Base-by-base conservation (phyloP, 2,113 vertebrate genomes). In the Lophius piscatorius region DNA sequence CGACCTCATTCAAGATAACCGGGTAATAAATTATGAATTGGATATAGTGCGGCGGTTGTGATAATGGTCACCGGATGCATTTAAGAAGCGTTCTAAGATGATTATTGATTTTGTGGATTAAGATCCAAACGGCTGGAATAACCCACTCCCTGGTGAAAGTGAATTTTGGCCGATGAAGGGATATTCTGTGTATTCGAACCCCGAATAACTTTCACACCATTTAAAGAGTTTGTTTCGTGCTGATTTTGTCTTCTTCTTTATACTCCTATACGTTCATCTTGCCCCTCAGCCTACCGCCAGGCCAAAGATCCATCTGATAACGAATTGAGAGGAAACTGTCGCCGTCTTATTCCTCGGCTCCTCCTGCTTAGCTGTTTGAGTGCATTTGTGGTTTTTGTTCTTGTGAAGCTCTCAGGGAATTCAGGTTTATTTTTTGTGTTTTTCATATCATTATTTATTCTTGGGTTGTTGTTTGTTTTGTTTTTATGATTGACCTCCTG, bases 391-490 rank as follows among this genome's bases (percentile, higher is more conserved):
- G 20, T 55, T 50, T 51, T 49, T n/a, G 0, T 7, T 52, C 11
- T 28, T 7, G 8, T 44, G 21, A 63, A 74, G 69, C 56, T 74
- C 49, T 80, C 67, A 9, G 4, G n/a, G 14, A 39, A 48, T 18
- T 28, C 9, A 9, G 20, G 18, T 21, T 20, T 41, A 8, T 8
- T 21, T 17, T 46, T 23, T 71, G 35, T 56, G 3, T 52, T 1
- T 74, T 44, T 70, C 13, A 24, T 76, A 1, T 10, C 48, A 12
- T 20, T 86, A 86, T 88, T 86, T 86, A 83, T 88, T 82, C 8
- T 65, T 36, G 48, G 65, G 41, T 16, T 64, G 20, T 46, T 66
- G n/a, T n/a, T n/a, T n/a, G n/a, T n/a, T n/a, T n/a, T n/a, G n/a
- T 38, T 48, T 29, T 11, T 10, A 23, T 22, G 33, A 31, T 10